Evolutionary conservation across 2,797 vertebrate genomes (phyloP), one percentile per base, ranked within the genome.

Genomic region (Odontamblyopus lacepedii): DNA sequence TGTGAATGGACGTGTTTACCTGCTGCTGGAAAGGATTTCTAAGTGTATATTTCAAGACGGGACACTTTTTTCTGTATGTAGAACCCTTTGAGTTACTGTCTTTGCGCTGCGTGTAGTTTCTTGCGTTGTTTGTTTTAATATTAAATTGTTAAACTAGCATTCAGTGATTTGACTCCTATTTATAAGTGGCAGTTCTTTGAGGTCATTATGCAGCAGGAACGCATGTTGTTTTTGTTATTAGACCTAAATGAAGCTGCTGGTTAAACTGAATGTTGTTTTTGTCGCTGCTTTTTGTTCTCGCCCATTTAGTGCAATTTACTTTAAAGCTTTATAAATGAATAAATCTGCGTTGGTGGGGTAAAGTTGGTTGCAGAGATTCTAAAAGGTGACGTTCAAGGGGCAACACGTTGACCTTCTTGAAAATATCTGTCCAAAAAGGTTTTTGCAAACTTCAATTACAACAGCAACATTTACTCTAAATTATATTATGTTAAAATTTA

Each of bases 1-100:
- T 67, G 75, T 89, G 81, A 82, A 83, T 82, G 81, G 81, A 76
- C 26, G 26, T 32, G 41, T 71, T 81, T 72, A 48, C 57, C 50
- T 87, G 59, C 71, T 57, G 23, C 69, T 74, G 50, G 73, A 51
- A 27, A 35, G 80, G 74, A 79, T 65, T 76, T 75, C 72, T 63
- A 27, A 4, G 55, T 73, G 83, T 73, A 73, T 77, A 73, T 77
- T 78, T 72, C 67, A 68, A 63, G 48, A 74, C 30, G 51, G 51
- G 57, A 66, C 55, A 1, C 63, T 65, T 78, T 72, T 61, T 27
- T 38, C 67, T 86, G 85, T 78, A 83, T 60, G 85, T 87, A 80
- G 67, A 62, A 26, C 76, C 16, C 75, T 73, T 57, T 71, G 64
- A 18, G 63, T 56, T 15, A 26, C 30, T 30, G 30, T 76, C 66